Conservation (phyloP, 1,140 invertebrate genomes). For the Nymphalis io region DNA sequence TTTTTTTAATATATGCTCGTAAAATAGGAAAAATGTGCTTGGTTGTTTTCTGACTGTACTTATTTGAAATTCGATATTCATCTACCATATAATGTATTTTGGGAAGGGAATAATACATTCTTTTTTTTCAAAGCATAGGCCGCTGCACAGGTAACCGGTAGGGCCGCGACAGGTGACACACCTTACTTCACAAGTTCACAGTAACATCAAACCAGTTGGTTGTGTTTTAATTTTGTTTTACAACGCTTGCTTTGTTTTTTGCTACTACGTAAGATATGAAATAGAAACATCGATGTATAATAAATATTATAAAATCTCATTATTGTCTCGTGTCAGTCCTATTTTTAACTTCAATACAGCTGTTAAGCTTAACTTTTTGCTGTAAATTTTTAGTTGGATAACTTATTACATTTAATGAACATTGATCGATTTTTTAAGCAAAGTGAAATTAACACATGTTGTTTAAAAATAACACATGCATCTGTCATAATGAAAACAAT, state of each 20-base stretch:
- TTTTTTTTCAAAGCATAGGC: slow-evolving; percentile 8
- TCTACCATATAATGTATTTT: slow-evolving; percentile 19
- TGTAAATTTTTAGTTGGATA: neutral
- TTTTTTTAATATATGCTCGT: neutral
- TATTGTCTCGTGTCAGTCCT: neutral
- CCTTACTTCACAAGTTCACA: neutral
- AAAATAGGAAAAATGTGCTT: too few relatives aligned
- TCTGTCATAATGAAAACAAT: neutral
- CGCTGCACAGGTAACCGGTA: slow-evolving; percentile 28
- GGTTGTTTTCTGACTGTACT: slow-evolving; percentile 8
- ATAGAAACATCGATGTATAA: neutral
- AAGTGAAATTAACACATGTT: neutral
- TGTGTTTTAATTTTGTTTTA: neutral
- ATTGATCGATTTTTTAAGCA: neutral
- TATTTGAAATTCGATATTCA: slow-evolving; percentile 18
- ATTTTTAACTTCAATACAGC: neutral
- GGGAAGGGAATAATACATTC: slow-evolving; percentile 15
- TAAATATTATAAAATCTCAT: neutral
- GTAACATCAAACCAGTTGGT: neutral
- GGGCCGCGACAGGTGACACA: slow-evolving; percentile 22
- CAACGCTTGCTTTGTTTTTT: neutral
- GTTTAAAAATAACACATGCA: slow-evolving; percentile 5
- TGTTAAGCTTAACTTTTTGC: neutral
- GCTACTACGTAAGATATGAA: neutral
- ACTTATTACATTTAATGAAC: neutral